Base-by-base conservation (phyloP, 2,113 vertebrate genomes). In the Solea senegalensis region DNA sequence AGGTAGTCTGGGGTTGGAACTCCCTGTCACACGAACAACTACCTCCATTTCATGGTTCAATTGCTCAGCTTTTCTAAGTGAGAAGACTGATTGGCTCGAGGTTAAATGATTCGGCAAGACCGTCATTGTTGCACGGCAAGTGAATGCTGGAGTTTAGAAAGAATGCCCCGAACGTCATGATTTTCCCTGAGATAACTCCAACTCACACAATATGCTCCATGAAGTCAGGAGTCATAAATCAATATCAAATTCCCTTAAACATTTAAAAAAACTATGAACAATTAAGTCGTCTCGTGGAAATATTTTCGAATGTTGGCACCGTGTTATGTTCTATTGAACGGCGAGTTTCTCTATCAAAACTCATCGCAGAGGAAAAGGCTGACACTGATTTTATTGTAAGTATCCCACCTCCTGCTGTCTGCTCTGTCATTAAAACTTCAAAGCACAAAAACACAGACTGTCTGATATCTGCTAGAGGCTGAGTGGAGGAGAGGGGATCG, bases 1-100 rank as follows among this genome's bases (percentile, higher is more conserved):
- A 84, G 77, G 70, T 60, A 66, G 59, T 58, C 45, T 86, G 72
- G 73, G 5, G 72, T 82, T 84, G 83, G 80, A 90, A 78, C 78
- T 75, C 81, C 64, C 58, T 72, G 78, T 85, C 73, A 86, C 57
- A 72, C 62, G 73, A 75, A 89, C 84, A 83, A 80, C 85, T 85
- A 65, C 81, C 77, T 90, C 87, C 49, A 91, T 92, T 93, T 90
- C 89, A 91, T 85, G 89, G 90, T 89, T 91, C 87, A 89, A 84
- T 72, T 82, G 72, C 73, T 87, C 65, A 52, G 77, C 62, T 86
- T 87, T 87, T 88, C 80, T 89, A 74, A 86, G 80, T 82, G 77
- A 77, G 78, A 83, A 87, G 85, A 87, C 88, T 87, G 85, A 90
- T 85, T 85, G 82, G 86, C 83, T 90, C 72, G 88, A 90, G 91